Percentiles rank a stretch among this genome's conserved stretches.
Conservation (phyloP, 2,113 vertebrate species). For the Ictidomys tridecemlineatus region DNA sequence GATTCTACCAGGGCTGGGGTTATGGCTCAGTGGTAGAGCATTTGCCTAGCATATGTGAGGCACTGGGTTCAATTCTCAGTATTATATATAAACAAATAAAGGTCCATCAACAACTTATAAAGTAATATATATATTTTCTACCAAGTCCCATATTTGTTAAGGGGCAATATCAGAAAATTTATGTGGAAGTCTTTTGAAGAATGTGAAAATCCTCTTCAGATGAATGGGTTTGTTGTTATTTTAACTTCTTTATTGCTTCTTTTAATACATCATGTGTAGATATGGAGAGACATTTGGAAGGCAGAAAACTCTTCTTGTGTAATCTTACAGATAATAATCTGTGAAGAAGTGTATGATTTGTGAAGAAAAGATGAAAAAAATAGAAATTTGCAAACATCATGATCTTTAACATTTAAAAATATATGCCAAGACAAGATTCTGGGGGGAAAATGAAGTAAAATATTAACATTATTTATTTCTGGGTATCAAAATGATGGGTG, state of each 20-base stretch:
- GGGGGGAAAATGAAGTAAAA: background rate
- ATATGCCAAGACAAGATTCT: conserved; percentile 8
- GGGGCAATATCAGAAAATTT: background rate
- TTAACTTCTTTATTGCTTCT: background rate
- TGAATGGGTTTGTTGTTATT: background rate
- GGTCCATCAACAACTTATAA: no score
- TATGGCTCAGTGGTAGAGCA: no score
- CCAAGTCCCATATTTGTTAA: background rate
- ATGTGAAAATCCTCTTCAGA: background rate
- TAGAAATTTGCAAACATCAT: background rate
- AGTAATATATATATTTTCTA: no score
- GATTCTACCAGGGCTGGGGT: background rate
- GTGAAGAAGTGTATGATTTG: background rate
- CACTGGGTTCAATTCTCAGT: no score
- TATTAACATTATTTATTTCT: background rate
- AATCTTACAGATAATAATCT: background rate
- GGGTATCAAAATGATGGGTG: background rate
- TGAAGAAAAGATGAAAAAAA: background rate
- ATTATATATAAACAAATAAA: no score
- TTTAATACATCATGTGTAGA: background rate
- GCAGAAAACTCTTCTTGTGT: background rate
- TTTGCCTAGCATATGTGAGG: no score
- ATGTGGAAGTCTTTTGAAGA: background rate
- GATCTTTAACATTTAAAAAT: conserved; percentile 10
- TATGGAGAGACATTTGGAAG: background rate